Percentiles rank a stretch among this genome's conserved stretches.
Evolutionary conservation across 2,888 invertebrate genomes (phyloP).

Genomic region (Sesia bembeciformis): DNA sequence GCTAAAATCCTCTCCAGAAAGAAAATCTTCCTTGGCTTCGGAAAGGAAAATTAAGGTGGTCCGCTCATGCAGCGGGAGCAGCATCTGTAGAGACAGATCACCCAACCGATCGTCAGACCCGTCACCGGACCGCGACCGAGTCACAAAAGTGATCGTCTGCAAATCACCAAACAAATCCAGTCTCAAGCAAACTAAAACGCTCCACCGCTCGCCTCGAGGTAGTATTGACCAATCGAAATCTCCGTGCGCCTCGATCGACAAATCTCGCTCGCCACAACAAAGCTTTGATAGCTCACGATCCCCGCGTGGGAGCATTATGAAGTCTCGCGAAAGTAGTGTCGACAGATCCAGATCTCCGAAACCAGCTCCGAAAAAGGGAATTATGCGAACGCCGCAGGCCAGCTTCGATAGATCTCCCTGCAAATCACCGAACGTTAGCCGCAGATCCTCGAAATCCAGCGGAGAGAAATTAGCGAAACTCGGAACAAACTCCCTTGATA

Average conservation of each 20-base stretch:
- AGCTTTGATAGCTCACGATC: constrained; percentile 71
- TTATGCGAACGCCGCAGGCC: constrained; percentile 68
- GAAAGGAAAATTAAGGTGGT: constrained; percentile 64
- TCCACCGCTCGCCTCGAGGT: constrained; percentile 69
- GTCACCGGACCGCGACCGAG: constrained; percentile 58
- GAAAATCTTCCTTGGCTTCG: constrained; percentile 32
- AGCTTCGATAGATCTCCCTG: constrained; percentile 65
- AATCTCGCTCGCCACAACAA: constrained; percentile 71
- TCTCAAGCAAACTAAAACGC: constrained; percentile 52
- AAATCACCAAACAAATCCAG: constrained; percentile 68
- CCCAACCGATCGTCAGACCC: constrained; percentile 37
- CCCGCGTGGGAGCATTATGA: constrained; percentile 65
- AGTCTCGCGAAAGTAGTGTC: constrained; percentile 59
- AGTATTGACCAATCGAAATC: constrained; percentile 68
- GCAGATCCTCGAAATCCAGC: constrained; percentile 54
- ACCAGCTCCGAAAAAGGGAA: constrained; percentile 65
- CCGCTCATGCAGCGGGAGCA: constrained; percentile 71
- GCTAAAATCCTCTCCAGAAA: constrained; percentile 68
- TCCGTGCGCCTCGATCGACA: constrained; percentile 73
- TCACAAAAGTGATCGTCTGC: constrained; percentile 67
- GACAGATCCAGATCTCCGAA: constrained; percentile 63
- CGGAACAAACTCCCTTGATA: constrained; percentile 65
- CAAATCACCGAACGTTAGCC: constrained; percentile 61
- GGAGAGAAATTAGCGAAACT: constrained; percentile 60
- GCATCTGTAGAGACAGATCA: constrained; percentile 59